Percentiles rank a stretch among this genome's conserved stretches.
phyloP scores from a whole-genome alignment of 2,113 vertebrate genomes.

The Rhinolophus ferrumequinum region DNA sequence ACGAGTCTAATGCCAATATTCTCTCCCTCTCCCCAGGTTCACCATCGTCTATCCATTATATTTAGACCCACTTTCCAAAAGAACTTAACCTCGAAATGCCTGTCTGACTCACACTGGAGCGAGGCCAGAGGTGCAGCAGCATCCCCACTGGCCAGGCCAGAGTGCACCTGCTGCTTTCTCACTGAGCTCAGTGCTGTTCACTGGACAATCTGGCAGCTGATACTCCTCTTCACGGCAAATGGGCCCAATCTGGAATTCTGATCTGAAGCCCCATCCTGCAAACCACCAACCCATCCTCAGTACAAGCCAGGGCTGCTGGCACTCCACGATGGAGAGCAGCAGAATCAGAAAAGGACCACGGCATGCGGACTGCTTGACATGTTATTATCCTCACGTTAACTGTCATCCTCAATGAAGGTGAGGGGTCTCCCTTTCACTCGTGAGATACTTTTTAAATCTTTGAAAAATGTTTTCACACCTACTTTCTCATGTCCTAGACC shows the following conservation, averaged over 20 bases:
- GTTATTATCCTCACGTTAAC: not conserved
- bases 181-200: rapidly evolving
- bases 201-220: not conserved
- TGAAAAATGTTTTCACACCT: not conserved
- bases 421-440: not conserved
- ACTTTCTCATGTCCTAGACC: not conserved
- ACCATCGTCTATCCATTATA: not conserved
- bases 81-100: not conserved
- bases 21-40: not conserved
- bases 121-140: too few species aligned
- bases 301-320: not conserved
- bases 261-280: not conserved
- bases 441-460: not conserved
- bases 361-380: rapidly evolving
- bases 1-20: not conserved
- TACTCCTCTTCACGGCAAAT: not conserved
- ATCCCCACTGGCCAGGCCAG: not conserved
- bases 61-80: not conserved
- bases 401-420: not conserved
- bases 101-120: rapidly evolving
- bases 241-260: not conserved
- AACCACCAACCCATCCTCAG: not conserved
- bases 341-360: not conserved
- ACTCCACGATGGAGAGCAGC: not conserved
- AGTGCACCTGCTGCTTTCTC: not conserved